These are phyloP conservation scores for Ellobium chinense DNA, from an alignment of 2,888 invertebrate species.

Conservation along the genomic window DNA sequence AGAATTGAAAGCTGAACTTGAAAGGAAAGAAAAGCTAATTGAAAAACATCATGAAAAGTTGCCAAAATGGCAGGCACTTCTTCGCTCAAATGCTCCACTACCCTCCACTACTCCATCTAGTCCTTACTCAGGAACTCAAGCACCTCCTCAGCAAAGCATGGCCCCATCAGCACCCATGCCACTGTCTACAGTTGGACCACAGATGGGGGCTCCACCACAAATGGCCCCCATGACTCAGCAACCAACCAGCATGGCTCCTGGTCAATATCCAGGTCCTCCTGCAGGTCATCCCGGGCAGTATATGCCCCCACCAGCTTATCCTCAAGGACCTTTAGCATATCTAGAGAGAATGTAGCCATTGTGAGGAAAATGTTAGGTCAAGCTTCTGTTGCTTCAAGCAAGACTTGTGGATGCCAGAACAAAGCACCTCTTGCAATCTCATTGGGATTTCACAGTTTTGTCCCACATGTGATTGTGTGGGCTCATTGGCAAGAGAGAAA, in stretches of 20 bases:
- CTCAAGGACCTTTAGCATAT: conserved; percentile 88
- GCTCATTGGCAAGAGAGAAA: too few species aligned
- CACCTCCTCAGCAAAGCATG: conserved; percentile 38
- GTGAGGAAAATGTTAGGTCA: too few species aligned
- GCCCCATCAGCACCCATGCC: conserved; percentile 53
- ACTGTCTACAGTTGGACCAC: conserved; percentile 52
- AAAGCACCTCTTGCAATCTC: too few species aligned
- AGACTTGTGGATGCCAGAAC: too few species aligned
- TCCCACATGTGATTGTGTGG: too few species aligned
- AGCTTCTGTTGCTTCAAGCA: too few species aligned
- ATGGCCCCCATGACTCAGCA: conserved; percentile 53
- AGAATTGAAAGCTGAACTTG: conserved; percentile 90
- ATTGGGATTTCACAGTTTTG: too few species aligned
- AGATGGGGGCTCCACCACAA: conserved; percentile 67
- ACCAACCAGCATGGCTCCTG: conserved; percentile 48
- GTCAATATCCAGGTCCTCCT: conserved; percentile 54
- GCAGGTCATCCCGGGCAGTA: conserved; percentile 53
- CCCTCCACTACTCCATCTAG: conserved; percentile 45
- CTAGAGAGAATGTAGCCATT: conserved; percentile 83
- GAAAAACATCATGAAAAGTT: conserved; percentile 94
- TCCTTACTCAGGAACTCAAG: conserved; percentile 41
- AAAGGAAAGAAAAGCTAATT: conserved; percentile 92
- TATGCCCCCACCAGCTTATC: conserved; percentile 61
- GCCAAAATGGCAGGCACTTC: conserved; percentile 91
- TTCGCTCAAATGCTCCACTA: conserved; percentile 77